phyloP scores from a whole-genome alignment of 2,888 invertebrate genomes.

The Pollenia angustigena region DNA sequence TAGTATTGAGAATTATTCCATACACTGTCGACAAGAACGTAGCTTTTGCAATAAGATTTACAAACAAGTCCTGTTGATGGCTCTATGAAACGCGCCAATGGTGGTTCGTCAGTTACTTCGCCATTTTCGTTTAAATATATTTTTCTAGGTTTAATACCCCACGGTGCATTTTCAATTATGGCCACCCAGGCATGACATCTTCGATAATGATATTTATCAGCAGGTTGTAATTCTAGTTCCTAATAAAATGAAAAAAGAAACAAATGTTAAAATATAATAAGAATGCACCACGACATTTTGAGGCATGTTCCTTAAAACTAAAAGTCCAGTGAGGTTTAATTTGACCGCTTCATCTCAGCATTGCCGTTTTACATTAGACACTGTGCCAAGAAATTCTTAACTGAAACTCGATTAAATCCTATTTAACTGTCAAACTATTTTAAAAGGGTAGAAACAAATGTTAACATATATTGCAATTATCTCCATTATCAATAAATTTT shows the following conservation, averaged over 20 bases:
- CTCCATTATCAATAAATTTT: no score
- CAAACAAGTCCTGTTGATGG: slow-evolving; percentile 90
- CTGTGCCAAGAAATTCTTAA: no score
- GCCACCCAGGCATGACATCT: slow-evolving; percentile 94
- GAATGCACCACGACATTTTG: no score
- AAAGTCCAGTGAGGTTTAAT: no score
- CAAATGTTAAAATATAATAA: no score
- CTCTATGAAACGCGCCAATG: slow-evolving; percentile 90
- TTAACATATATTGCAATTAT: no score
- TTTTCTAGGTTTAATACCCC: slow-evolving; percentile 79
- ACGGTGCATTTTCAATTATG: slow-evolving; percentile 85
- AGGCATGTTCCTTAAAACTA: no score
- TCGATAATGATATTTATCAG: slow-evolving; percentile 88
- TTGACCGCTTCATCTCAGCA: no score
- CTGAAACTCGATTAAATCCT: no score
- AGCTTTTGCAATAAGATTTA: slow-evolving; percentile 86
- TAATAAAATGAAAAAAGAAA: slow-evolving; percentile 77
- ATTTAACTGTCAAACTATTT: no score
- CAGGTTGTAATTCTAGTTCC: slow-evolving; percentile 87
- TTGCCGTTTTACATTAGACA: no score
- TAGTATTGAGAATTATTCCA: slow-evolving; percentile 96
- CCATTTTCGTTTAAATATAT: slow-evolving; percentile 79
- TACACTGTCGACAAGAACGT: slow-evolving; percentile 91
- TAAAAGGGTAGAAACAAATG: no score
- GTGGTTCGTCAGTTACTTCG: slow-evolving; percentile 79